Evolutionary conservation across 2,797 vertebrate genomes (phyloP).

Genomic region (Chanos chanos): DNA sequence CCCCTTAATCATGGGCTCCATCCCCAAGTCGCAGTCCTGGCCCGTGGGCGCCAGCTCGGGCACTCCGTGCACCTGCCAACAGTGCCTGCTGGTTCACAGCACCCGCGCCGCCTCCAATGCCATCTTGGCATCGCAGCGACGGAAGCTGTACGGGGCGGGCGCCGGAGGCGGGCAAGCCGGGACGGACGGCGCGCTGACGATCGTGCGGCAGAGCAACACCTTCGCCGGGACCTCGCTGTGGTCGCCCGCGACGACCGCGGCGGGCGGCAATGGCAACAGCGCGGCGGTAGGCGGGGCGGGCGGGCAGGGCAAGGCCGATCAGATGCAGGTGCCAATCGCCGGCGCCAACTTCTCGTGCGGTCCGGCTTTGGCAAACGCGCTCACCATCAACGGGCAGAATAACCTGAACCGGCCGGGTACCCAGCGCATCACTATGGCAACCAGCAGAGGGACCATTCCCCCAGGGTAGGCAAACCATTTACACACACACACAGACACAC

Average conservation of each 20-base stretch:
- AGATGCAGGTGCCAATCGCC: slow-evolving; percentile 68
- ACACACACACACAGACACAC: neutral
- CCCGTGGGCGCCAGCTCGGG: slow-evolving; percentile 87
- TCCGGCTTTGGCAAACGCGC: slow-evolving; percentile 66
- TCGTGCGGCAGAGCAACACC: slow-evolving; percentile 85
- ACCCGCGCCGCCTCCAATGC: slow-evolving; percentile 90
- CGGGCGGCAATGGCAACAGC: slow-evolving; percentile 63
- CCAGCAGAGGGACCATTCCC: slow-evolving; percentile 80
- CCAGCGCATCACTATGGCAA: slow-evolving; percentile 74
- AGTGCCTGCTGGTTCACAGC: slow-evolving; percentile 91
- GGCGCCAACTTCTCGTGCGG: slow-evolving; percentile 67
- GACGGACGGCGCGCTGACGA: slow-evolving; percentile 57
- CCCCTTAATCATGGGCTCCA: slow-evolving; percentile 91
- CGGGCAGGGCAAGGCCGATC: no score
- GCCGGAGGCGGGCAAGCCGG: slow-evolving; percentile 40
- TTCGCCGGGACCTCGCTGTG: slow-evolving; percentile 81
- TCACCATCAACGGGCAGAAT: slow-evolving; percentile 85
- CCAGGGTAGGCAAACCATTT: slow-evolving; percentile 79
- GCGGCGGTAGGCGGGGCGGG: slow-evolving; percentile 60
- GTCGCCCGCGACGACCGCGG: slow-evolving; percentile 68
- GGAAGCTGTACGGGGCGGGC: slow-evolving; percentile 69
- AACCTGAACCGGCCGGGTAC: slow-evolving; percentile 92
- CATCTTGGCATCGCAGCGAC: slow-evolving; percentile 87
- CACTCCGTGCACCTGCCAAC: slow-evolving; percentile 87
- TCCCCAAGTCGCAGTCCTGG: slow-evolving; percentile 97